A percentile compares a stretch with the other conserved stretches of the same genome.
Evolutionary conservation across 2,888 invertebrate genomes (phyloP).

Genomic region (Cylloceria caligata): DNA sequence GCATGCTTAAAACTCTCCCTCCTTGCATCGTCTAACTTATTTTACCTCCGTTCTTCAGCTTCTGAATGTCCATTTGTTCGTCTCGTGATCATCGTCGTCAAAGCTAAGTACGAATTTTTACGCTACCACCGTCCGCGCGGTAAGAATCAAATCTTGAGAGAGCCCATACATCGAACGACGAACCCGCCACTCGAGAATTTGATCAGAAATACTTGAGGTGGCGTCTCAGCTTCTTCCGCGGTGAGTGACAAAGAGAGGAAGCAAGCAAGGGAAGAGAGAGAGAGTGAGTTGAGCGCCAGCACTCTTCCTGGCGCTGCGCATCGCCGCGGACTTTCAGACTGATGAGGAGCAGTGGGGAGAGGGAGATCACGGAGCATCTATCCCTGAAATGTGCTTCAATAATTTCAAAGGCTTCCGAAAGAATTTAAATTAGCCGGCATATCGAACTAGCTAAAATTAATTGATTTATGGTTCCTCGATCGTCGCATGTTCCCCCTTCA

Average conservation of each 20-base stretch:
- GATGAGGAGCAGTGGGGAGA: conserved; percentile 8
- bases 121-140: conserved; percentile 60
- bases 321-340: conserved; percentile 47
- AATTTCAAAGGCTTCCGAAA: conserved; percentile 81
- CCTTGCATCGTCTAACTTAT: conserved; percentile 35
- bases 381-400: conserved; percentile 71
- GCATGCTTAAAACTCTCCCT: not conserved
- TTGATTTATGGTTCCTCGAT: conserved; percentile 82
- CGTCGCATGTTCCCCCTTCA: conserved; percentile 59
- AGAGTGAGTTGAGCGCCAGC: conserved; percentile 54
- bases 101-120: conserved; percentile 65
- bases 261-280: conserved; percentile 17
- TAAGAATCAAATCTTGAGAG: conserved; percentile 45
- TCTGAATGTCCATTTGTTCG: conserved; percentile 56
- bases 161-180: conserved; percentile 74
- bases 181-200: conserved; percentile 80
- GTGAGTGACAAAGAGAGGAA: conserved; percentile 55
- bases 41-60: conserved; percentile 44
- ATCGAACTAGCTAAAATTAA: conserved; percentile 83
- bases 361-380: conserved; percentile 57
- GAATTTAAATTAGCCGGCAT: conserved; percentile 84
- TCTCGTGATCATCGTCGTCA: conserved; percentile 38
- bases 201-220: conserved; percentile 84
- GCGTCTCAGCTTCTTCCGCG: conserved; percentile 78
- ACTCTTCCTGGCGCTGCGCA: conserved; percentile 55